phyloP scores from a whole-genome alignment of 2,888 invertebrate species.

The Alloplasta piceator region DNA sequence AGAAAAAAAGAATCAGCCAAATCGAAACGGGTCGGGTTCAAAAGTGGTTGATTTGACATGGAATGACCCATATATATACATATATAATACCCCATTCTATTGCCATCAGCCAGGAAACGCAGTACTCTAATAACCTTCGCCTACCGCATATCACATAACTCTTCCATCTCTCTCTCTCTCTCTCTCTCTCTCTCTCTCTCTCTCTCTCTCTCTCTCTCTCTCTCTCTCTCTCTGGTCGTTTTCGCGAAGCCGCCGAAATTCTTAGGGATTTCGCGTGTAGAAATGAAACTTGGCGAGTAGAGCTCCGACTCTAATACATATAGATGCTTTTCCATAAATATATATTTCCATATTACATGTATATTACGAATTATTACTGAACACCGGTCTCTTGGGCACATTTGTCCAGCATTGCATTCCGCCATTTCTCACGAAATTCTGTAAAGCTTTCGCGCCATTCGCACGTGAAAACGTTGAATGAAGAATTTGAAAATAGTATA shows the following conservation, averaged over 20 bases:
- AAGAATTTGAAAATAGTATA: too few species aligned
- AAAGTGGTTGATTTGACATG: too few species aligned
- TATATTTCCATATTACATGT: constrained; percentile 13
- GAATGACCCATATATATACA: too few species aligned
- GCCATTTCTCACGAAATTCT: background rate
- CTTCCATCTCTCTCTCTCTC: too few species aligned
- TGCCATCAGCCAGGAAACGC: constrained; percentile 28
- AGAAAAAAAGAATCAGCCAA: too few species aligned
- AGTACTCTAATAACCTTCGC: constrained; percentile 55
- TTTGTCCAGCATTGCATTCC: constrained; percentile 17
- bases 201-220: constrained; percentile 6
- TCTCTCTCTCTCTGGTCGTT: background rate
- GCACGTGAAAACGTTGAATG: constrained; percentile 12
- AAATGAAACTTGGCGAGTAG: constrained; percentile 54
- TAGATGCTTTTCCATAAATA: constrained; percentile 26
- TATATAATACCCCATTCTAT: background rate
- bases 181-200: too few species aligned
- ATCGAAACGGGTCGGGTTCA: too few species aligned
- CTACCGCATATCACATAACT: constrained; percentile 54
- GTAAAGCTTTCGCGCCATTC: constrained; percentile 7
- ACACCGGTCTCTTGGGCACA: constrained; percentile 25
- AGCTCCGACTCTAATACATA: constrained; percentile 18
- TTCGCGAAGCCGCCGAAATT: constrained; percentile 47
- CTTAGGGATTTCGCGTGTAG: constrained; percentile 39
- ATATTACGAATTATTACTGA: constrained; percentile 25